These are phyloP conservation scores for Galaxea fascicularis DNA, from an alignment of 92 coral and sea anemone genomes.

Conservation along the genomic window DNA sequence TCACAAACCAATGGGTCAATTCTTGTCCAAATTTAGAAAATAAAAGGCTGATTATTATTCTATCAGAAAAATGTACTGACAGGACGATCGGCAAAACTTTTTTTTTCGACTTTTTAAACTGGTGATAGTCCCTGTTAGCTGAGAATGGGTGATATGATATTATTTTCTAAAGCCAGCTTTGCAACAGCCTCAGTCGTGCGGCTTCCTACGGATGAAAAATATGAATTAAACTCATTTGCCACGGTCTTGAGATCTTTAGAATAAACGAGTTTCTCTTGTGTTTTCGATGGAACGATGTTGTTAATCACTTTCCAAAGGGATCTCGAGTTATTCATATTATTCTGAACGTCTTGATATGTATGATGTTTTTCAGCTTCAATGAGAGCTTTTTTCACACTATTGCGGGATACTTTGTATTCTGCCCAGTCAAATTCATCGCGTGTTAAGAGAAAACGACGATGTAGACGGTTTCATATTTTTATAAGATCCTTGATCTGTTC, in stretches of 20 bases:
- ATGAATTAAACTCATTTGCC: slow-evolving; percentile 41
- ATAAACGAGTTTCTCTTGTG: too few species aligned
- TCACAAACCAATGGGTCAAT: too few species aligned
- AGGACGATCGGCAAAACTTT: too few species aligned
- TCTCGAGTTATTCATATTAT: slow-evolving; percentile 41
- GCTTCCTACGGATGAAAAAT: slow-evolving; percentile 52
- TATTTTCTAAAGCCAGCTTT: slow-evolving; percentile 49
- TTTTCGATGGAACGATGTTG: slow-evolving; percentile 28
- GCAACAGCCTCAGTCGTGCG: slow-evolving; percentile 53
- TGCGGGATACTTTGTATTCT: slow-evolving; percentile 24
- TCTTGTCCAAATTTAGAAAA: too few species aligned
- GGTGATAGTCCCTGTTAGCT: too few species aligned
- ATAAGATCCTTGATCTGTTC: slow-evolving; percentile 53
- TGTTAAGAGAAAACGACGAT: slow-evolving; percentile 50
- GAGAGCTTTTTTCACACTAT: slow-evolving; percentile 36
- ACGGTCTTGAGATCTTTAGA: slow-evolving; percentile 43
- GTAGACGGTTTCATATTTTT: slow-evolving; percentile 43
- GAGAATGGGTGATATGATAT: too few species aligned
- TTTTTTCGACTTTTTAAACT: too few species aligned
- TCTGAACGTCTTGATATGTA: slow-evolving; percentile 33
- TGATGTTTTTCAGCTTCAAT: slow-evolving; percentile 35
- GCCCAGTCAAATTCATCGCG: slow-evolving; percentile 46
- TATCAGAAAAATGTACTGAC: too few species aligned
- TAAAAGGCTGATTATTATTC: too few species aligned
- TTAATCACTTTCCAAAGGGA: too few species aligned